Evolutionary conservation across 1,140 invertebrate genomes (phyloP).

Genomic region (Trichonephila clavipes): DNA sequence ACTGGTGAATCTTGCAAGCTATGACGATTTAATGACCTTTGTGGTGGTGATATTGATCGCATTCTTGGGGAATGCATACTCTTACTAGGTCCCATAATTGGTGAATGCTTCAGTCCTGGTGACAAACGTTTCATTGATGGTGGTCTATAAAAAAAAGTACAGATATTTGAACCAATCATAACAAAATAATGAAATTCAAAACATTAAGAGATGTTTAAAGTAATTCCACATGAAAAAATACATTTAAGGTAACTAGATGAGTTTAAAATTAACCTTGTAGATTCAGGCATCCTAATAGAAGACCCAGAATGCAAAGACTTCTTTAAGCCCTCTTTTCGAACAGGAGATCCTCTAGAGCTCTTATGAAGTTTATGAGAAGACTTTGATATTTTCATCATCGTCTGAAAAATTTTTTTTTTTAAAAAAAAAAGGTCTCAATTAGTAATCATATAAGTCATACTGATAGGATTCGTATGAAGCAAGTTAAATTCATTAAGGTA

Average conservation of each 20-base stretch:
- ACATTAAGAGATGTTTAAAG: neutral
- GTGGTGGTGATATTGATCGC: constrained; percentile 46
- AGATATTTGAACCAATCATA: neutral
- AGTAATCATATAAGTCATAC: neutral
- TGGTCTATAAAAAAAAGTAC: constrained; percentile 6
- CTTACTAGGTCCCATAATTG: constrained; percentile 38
- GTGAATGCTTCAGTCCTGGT: constrained; percentile 28
- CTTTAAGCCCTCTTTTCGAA: neutral
- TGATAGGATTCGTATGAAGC: neutral
- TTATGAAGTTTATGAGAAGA: neutral
- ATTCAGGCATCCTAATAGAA: neutral
- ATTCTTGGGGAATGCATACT: constrained; percentile 41
- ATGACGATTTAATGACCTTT: constrained; percentile 47
- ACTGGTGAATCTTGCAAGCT: constrained; percentile 19
- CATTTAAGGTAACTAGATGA: neutral
- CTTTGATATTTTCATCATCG: neutral
- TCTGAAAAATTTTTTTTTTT: too few species aligned
- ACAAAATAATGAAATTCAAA: neutral
- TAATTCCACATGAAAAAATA: neutral
- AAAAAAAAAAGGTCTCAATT: too few species aligned
- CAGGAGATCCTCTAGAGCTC: neutral
- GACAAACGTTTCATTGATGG: constrained; percentile 8
- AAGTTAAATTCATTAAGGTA: neutral
- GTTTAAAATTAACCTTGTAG: neutral
- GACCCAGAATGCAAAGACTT: neutral